Base-by-base conservation (phyloP, 2,113 vertebrate species). In the Alligator mississippiensis region DNA sequence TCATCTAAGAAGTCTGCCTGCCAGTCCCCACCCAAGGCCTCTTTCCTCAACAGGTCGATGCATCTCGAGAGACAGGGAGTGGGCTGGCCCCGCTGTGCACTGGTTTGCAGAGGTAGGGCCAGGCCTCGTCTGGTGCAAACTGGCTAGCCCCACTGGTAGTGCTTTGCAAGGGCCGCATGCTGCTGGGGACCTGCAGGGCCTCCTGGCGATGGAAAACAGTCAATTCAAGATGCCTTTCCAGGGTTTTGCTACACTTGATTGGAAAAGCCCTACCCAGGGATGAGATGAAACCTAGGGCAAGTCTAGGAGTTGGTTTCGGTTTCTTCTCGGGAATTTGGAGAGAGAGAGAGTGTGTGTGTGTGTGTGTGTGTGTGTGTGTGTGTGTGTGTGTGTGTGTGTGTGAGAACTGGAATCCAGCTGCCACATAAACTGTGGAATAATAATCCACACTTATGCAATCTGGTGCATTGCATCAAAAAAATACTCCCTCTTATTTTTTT, bases 171-270 rank as follows among this genome's bases (percentile, higher is more conserved):
- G 57, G 17, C 2, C 25, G 3, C 0, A 3, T 10, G 27, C 13
- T 21, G 25, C 3, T 7, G 16, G 2, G 55, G 14, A 47, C 1
- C 1, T 11, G 10, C 1, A 1, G 15, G n/a, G 0, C 0, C 18
- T 28, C n/a, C 2, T 19, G 25, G 75, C n/a, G 25, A 89, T 68
- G n/a, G 60, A 22, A 24, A 60, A 22, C 10, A 27, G 28, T 85
- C 59, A 28, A 12, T 74, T 68, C 34, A 30, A 74, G 70, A 34
- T 24, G 27, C 21, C 25, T 10, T 61, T 61, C 9, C 55, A 62
- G 28, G 22, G 24, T 2, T 4, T n/a, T 62, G 57, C 14, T 19
- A 12, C 57, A 62, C 24, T n/a, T 18, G 9, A 27, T 24, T 28
- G 24, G 38, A 82, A 77, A 80, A 17, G 14, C 27, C 77, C 59